A percentile compares a stretch with the other conserved stretches of the same genome.
phyloP scores from a whole-genome alignment of 37 sponge, comb jelly and placozoan genomes.

The Hormiphora californensis region DNA sequence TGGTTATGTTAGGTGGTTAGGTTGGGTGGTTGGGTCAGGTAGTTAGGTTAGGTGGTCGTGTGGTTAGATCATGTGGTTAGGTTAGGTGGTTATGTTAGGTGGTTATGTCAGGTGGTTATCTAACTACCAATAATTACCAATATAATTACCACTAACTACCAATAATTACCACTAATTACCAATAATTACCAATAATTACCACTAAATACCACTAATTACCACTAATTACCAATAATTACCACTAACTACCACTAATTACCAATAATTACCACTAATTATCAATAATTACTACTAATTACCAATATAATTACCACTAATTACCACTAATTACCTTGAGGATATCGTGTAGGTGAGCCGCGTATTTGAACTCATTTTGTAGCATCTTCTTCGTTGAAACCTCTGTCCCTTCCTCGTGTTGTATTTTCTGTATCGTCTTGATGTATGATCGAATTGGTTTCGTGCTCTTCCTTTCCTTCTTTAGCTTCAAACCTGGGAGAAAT shows the following conservation, averaged over 20 bases:
- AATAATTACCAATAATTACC: no score
- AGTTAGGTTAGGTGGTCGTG: no score
- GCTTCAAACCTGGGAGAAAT: not conserved
- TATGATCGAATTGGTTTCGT: slow-evolving; percentile 22
- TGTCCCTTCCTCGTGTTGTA: not conserved
- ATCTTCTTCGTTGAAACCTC: not conserved
- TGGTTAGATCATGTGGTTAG: no score
- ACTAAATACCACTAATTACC: no score
- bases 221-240: no score
- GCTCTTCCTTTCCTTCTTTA: not conserved
- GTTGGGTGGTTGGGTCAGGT: no score
- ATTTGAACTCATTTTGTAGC: not conserved
- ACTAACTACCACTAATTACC: no score
- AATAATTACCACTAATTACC: not conserved
- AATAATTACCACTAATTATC: no score
- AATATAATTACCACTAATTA: not conserved
- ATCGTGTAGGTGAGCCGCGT: slow-evolving; percentile 1
- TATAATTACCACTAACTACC: not conserved
- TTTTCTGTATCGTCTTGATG: not conserved
- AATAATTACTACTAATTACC: not conserved
- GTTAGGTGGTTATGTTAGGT: no score
- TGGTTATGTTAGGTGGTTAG: no score
- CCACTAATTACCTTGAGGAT: not conserved
- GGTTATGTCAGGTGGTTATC: no score
- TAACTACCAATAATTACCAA: not conserved